Base-by-base conservation (phyloP, 2,113 vertebrate species). In the Polypterus senegalus region DNA sequence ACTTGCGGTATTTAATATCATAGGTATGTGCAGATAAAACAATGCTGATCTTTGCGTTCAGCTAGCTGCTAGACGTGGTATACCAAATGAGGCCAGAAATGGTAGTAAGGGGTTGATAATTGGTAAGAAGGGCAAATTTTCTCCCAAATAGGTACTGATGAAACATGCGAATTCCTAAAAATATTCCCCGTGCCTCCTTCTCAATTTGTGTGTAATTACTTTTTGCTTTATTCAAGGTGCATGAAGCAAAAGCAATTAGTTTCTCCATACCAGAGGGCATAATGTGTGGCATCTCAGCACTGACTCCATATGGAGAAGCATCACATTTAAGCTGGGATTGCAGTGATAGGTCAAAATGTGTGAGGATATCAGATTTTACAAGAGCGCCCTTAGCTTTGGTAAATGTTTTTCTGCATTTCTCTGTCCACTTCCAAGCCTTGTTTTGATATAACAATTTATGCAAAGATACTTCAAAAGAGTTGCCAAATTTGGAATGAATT, bases 161-260 rank as follows among this genome's bases (percentile, higher is more conserved):
- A 47, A 63, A 61, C 52, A 51, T 61, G 11, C 49, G 47, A 6
- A 45, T 49, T 63, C 49, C 51, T 7, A 63, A 63, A 45, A 56
- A 10, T 5, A 63, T 55, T 4, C 47, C 10, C 2, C 46, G 56
- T 58, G 62, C 62, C 47, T 57, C 51, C 27, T 45, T 6, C 47
- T 63, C 48, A 7, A 63, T 63, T 54, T 63, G 62, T 8, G 62
- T 47, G 46, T 63, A 57, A 5, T 47, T 63, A 4, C 7, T 58
- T 10, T 63, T 43, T 3, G 54, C 43, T 47, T 9, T 57, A n/a
- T 46, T 63, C 8, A 57, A 48, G 4, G 62, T 63, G 9, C 53
- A 4, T 47, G 44, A 47, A 44, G 62, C 54, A 49, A 63, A 63
- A 2, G 52, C 62, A 11, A 57, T 63, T 46, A 54, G 62, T 44